A percentile compares a stretch with the other conserved stretches of the same genome.
Conservation (phyloP, 2,888 invertebrate species). For the Diloba caeruleocephala region DNA sequence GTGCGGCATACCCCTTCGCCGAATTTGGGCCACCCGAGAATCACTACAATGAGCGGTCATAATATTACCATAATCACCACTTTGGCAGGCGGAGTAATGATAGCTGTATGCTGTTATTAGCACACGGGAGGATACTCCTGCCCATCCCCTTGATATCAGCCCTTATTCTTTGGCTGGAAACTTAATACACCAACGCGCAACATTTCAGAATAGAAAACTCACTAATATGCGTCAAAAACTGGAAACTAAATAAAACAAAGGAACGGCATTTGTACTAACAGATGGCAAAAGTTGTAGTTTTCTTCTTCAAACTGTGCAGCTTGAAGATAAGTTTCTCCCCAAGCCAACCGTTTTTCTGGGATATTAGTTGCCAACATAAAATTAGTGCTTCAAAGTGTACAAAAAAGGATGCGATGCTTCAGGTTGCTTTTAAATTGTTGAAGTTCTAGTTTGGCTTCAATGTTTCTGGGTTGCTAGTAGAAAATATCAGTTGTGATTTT, state of each 20-base stretch:
- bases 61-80: too few relatives aligned
- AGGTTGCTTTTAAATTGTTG: conserved; percentile 7
- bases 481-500: background rate
- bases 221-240: background rate
- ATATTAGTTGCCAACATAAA: too few relatives aligned
- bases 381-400: background rate
- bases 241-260: background rate
- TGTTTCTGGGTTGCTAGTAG: background rate
- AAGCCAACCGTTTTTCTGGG: background rate
- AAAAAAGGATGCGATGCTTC: background rate
- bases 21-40: too few relatives aligned
- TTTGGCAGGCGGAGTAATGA: too few relatives aligned
- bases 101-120: too few relatives aligned
- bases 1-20: too few relatives aligned
- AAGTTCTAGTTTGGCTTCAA: background rate
- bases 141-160: too few relatives aligned
- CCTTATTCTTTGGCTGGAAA: too few relatives aligned
- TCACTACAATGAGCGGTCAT: too few relatives aligned
- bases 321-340: background rate
- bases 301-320: conserved; percentile 2
- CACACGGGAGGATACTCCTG: too few relatives aligned
- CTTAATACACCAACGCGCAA: background rate
- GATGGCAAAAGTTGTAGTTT: conserved; percentile 3
- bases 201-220: background rate
- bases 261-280: conserved; percentile 6